Percentiles rank a stretch among this genome's conserved stretches.
Conservation (phyloP, 2,797 vertebrate species). For the Catamblyrhynchus diadema region DNA sequence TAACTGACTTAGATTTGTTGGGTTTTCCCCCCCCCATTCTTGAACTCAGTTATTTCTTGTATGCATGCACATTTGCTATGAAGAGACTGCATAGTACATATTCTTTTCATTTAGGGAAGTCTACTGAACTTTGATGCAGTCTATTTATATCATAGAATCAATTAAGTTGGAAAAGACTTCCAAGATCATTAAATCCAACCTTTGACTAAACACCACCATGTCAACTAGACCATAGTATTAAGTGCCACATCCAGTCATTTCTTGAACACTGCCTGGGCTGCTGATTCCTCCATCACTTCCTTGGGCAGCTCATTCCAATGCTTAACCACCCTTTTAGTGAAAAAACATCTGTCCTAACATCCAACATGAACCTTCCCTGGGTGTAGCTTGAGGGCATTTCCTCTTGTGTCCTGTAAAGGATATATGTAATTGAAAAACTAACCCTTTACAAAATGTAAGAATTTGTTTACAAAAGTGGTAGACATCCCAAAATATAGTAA, state of each 20-base stretch:
- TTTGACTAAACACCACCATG: not conserved
- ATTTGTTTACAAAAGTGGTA: not conserved
- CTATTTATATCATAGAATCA: not conserved
- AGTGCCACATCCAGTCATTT: not conserved
- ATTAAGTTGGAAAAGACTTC: not conserved
- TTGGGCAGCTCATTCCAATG: not conserved
- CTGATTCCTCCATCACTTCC: not conserved
- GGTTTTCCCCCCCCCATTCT: accelerated
- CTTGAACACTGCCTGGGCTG: not conserved
- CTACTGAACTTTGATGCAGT: not conserved
- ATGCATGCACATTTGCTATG: not conserved
- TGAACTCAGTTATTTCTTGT: not conserved
- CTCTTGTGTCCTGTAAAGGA: not conserved
- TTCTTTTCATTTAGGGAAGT: not conserved
- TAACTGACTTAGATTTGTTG: not conserved
- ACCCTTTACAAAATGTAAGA: not conserved
- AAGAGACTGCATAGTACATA: not conserved
- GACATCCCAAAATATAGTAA: not conserved
- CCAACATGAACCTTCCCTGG: not conserved
- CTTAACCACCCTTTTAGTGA: not conserved
- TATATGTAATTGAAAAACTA: not conserved
- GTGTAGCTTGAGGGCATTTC: not conserved
- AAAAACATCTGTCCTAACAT: not conserved
- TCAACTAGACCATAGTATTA: not conserved
- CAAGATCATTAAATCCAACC: not conserved